Evolutionary conservation across 1,140 invertebrate species (phyloP).

Genomic region (Drosophila orena): DNA sequence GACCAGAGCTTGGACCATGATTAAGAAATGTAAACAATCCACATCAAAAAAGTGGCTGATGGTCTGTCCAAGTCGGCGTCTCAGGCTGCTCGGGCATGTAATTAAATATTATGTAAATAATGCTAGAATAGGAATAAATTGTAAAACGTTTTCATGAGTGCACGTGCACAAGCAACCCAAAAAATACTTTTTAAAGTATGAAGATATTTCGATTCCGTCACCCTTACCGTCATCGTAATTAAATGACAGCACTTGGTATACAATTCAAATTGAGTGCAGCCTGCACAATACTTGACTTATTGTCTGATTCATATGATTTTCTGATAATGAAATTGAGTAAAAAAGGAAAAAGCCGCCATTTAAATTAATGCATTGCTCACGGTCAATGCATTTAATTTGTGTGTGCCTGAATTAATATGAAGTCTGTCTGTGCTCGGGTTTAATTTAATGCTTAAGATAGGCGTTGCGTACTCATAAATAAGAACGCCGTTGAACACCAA

Average conservation of each 20-base stretch:
- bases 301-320: not conserved
- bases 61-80: conserved; percentile 1
- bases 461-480: not conserved
- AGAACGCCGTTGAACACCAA: not conserved
- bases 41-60: conserved; percentile 1
- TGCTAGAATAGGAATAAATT: too few relatives aligned
- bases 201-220: too few relatives aligned
- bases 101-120: conserved; percentile 8
- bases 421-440: not conserved
- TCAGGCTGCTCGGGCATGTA: not conserved
- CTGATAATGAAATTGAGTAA: not conserved
- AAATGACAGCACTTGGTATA: too few relatives aligned
- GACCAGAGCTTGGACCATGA: not conserved
- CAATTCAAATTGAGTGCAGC: not conserved
- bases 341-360: not conserved
- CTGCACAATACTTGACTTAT: not conserved
- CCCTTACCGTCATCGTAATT: too few relatives aligned
- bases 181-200: too few relatives aligned
- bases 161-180: too few relatives aligned
- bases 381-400: not conserved
- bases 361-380: not conserved
- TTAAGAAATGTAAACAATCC: conserved; percentile 17
- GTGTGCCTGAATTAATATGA: not conserved
- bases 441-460: conserved; percentile 4
- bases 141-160: too few relatives aligned